phyloP scores from a whole-genome alignment of 2,797 vertebrate species.

The Emys orbicularis region DNA sequence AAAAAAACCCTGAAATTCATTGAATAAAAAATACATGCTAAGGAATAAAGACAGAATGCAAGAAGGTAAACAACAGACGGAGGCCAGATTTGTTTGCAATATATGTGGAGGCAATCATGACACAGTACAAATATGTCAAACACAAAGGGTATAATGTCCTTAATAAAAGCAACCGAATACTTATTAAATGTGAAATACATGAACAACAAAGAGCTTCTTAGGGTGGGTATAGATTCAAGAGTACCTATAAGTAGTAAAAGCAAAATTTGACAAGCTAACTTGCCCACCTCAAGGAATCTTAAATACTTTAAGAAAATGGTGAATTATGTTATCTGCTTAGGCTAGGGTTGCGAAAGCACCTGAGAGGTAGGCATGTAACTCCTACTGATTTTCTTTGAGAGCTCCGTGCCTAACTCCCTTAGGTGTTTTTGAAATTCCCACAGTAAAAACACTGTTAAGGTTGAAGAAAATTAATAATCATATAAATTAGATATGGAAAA shows the following conservation, averaged over 20 bases:
- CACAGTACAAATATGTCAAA: background rate
- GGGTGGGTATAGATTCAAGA: background rate
- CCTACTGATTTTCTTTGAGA: background rate
- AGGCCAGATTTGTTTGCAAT: background rate
- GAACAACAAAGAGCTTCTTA: background rate
- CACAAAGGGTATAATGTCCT: background rate
- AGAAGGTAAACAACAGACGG: background rate
- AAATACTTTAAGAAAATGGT: background rate
- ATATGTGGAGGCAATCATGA: background rate
- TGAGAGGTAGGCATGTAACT: background rate
- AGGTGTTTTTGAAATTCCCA: background rate
- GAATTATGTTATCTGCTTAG: background rate
- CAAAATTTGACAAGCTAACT: conserved; percentile 13
- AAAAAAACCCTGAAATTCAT: background rate
- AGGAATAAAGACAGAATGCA: background rate
- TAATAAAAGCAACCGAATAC: background rate
- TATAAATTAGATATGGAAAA: background rate
- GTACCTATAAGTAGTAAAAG: background rate
- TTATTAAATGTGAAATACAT: background rate
- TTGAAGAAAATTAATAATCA: background rate
- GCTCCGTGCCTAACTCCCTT: background rate
- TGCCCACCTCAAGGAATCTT: background rate
- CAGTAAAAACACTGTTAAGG: background rate
- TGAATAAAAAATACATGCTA: background rate
- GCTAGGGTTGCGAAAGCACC: background rate